phyloP scores from a whole-genome alignment of 1,140 invertebrate species.

The Aleiodes sp. region DNA sequence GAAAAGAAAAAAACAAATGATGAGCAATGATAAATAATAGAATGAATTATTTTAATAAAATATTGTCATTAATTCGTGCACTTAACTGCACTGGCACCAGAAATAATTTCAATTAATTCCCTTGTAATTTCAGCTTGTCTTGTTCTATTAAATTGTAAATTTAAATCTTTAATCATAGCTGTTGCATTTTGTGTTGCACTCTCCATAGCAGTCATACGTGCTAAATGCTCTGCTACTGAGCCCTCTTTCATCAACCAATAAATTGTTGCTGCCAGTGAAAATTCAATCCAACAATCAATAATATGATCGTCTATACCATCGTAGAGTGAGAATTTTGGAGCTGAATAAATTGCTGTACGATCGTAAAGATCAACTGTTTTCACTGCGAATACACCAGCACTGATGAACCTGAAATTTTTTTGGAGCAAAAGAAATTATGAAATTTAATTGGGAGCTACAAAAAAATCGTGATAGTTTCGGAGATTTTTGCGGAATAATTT shows the following conservation, averaged over 20 bases:
- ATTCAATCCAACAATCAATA: slow-evolving; percentile 90
- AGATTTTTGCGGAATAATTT: too few species aligned
- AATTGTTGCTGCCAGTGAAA: slow-evolving; percentile 85
- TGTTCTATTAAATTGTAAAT: slow-evolving; percentile 94
- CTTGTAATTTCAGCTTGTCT: slow-evolving; percentile 97
- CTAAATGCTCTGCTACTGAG: slow-evolving; percentile 92
- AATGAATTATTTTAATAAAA: neutral
- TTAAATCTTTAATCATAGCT: slow-evolving; percentile 97
- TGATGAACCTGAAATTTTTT: slow-evolving; percentile 30
- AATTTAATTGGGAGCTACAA: too few species aligned
- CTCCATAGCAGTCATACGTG: slow-evolving; percentile 98
- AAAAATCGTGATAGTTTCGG: too few species aligned
- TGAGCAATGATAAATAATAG: neutral
- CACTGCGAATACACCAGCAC: slow-evolving; percentile 73
- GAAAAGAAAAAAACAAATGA: neutral
- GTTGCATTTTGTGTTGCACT: slow-evolving; percentile 96
- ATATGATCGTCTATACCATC: slow-evolving; percentile 89
- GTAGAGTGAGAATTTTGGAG: slow-evolving; percentile 80
- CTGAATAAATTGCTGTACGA: slow-evolving; percentile 70
- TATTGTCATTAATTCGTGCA: slow-evolving; percentile 24
- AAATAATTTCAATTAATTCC: slow-evolving; percentile 99
- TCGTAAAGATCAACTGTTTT: slow-evolving; percentile 81
- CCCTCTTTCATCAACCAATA: slow-evolving; percentile 94
- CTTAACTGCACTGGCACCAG: slow-evolving; percentile 91
- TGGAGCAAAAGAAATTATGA: too few species aligned